Evolutionary conservation across 1,140 invertebrate genomes (phyloP), one percentile per base, ranked within the genome.

Genomic region (Lordiphosa clarofinis): DNA sequence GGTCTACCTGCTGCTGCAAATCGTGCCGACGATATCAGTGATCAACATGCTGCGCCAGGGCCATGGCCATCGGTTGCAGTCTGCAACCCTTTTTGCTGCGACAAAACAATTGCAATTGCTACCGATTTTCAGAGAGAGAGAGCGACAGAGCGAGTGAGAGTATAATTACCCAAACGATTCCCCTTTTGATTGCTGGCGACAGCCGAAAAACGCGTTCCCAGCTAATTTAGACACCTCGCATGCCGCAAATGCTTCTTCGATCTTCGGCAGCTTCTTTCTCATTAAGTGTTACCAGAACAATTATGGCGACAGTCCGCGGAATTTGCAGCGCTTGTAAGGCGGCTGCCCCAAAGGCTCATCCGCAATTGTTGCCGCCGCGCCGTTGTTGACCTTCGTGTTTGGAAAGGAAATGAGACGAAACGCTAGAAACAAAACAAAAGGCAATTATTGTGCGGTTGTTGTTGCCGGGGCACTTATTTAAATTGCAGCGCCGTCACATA

Each of bases 211-310:
- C 67, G 54, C 73, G 78, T 84, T 84, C 79, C 69, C 78, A 84
- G 72, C 73, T 82, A 86, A 86, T 86, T 86, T 87, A 86, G 82
- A 86, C 82, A 87, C 82, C 82, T 86, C 76, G 66, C 69, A 86
- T 86, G 69, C 82, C 76, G 47, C 52, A 74, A 49, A 71, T 76
- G 44, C 64, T 55, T 38, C 64, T 55, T 38, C 53, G 33, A 42
- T 36, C 43, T 10, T 12, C 19, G 50, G 56, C 9, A 52, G n/a
- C 47, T 46, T 35, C 54, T 58, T 40, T 56, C 75, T 76, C 75
- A 76, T 86, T 86, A 86, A 75, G 79, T 81, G 67, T 60, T 73
- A 68, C 60, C 54, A 62, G 57, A 70, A 78, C 79, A 84, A 84
- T 84, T 84, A 84, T 84, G 78, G 79, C 70, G 73, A 84, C 64